Evolutionary conservation across 2,113 vertebrate species (phyloP).

Genomic region (Eubucco bourcierii): DNA sequence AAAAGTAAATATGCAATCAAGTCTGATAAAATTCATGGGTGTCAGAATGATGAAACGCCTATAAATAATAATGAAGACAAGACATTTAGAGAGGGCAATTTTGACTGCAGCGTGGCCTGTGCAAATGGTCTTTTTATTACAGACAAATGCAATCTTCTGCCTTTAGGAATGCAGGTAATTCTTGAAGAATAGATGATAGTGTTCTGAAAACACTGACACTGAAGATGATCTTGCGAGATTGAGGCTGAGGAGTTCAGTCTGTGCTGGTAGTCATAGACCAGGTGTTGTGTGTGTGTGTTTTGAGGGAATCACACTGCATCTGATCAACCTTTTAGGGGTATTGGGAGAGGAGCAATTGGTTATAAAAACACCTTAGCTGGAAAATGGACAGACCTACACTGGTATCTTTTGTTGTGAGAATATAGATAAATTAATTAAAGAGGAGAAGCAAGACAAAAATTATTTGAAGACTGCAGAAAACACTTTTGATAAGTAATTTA

Average conservation of each 20-base stretch:
- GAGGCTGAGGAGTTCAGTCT: background rate
- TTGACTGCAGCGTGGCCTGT: background rate
- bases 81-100: constrained; percentile 47
- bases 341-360: background rate
- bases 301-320: background rate
- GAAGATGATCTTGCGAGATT: background rate
- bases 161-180: background rate
- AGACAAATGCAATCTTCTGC: constrained; percentile 8
- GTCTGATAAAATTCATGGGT: constrained; percentile 39
- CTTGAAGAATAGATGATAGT: background rate
- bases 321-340: background rate
- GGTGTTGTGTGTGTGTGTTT: background rate
- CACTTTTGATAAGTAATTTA: constrained; percentile 10
- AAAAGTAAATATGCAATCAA: constrained; percentile 60
- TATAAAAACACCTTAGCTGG: background rate
- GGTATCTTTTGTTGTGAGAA: background rate
- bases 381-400: background rate
- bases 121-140: constrained; percentile 42
- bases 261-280: background rate
- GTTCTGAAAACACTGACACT: background rate
- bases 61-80: constrained; percentile 60
- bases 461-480: background rate
- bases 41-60: constrained; percentile 54
- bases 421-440: background rate
- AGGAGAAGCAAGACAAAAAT: background rate